Evolutionary conservation across 2,113 vertebrate genomes (phyloP).

Genomic region (Dromiciops gliroides): DNA sequence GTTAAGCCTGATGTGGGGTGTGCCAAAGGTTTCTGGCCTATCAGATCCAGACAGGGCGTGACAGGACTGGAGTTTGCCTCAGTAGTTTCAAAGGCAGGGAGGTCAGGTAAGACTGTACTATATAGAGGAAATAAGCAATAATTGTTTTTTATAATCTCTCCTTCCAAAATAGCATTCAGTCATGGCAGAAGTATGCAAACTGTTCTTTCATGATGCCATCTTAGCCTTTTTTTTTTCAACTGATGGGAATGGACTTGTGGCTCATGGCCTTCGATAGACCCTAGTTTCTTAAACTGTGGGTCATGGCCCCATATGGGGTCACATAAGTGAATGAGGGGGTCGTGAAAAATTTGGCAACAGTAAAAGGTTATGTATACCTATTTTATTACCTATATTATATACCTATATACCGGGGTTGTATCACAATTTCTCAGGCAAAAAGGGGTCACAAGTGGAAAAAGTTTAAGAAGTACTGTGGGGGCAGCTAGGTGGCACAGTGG

Average conservation of each 20-base stretch:
- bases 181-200: not conserved
- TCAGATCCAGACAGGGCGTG: not conserved
- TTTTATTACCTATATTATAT: no score
- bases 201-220: not conserved
- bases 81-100: not conserved
- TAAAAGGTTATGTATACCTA: no score
- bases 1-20: not conserved
- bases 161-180: not conserved
- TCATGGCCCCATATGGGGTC: no score
- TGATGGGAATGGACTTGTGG: not conserved
- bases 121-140: not conserved
- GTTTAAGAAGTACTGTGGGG: no score
- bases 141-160: not conserved
- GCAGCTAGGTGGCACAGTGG: no score
- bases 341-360: no score
- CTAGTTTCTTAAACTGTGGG: no score
- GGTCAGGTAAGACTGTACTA: not conserved
- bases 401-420: no score
- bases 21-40: not conserved
- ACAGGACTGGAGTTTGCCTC: not conserved
- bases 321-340: no score
- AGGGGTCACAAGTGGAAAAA: no score
- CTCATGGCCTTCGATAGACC: not conserved
- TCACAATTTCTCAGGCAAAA: no score
- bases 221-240: not conserved